Conservation (phyloP, 2,113 vertebrate species). For the Channa argus region DNA sequence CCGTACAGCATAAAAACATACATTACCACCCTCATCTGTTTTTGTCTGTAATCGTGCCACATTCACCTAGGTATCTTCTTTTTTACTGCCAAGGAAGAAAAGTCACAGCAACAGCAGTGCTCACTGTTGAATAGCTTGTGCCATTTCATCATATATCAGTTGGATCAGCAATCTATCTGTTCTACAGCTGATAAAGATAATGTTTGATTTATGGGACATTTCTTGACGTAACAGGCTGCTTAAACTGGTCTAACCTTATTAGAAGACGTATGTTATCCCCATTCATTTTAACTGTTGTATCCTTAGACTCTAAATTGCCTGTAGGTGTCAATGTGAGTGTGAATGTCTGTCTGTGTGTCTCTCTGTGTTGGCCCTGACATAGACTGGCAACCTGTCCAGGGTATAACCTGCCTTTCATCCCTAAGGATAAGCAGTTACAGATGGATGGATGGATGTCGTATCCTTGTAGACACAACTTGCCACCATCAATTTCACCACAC, state of each 20-base stretch:
- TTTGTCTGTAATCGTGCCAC: not conserved
- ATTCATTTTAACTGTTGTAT: not conserved
- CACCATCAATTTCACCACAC: not conserved
- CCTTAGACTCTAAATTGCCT: not conserved
- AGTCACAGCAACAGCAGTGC: not conserved
- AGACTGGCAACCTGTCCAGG: no score
- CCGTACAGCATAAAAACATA: no score
- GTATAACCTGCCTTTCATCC: no score
- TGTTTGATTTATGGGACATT: slow-evolving; percentile 14
- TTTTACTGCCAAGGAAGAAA: slow-evolving; percentile 1
- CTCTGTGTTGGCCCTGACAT: no score
- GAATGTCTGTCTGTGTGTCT: no score
- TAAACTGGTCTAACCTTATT: not conserved
- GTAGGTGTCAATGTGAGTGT: no score
- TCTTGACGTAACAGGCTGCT: not conserved
- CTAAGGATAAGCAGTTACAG: no score
- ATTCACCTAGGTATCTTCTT: slow-evolving; percentile 18
- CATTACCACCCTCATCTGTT: slow-evolving; percentile 1
- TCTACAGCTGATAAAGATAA: slow-evolving; percentile 5
- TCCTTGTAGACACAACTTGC: no score
- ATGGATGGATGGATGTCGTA: no score
- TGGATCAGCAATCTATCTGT: slow-evolving; percentile 32
- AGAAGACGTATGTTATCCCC: not conserved
- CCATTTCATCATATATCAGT: not conserved
- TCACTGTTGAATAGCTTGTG: not conserved